Evolutionary conservation across 1,140 invertebrate species (phyloP).

Genomic region (Papilio dardanus): DNA sequence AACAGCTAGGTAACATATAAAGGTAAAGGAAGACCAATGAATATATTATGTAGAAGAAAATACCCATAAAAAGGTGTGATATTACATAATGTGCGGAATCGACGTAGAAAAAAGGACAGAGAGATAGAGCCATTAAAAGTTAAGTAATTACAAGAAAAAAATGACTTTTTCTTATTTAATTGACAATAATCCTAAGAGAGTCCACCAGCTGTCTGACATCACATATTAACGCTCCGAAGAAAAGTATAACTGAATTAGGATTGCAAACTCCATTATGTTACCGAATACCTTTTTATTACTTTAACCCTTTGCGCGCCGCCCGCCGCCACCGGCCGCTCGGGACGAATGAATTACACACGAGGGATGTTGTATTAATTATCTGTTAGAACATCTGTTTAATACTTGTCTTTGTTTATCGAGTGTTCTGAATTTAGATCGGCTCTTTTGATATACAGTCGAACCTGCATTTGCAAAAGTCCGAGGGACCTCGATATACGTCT

Average conservation of each 20-base stretch:
- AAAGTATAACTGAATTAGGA: constrained; percentile 32
- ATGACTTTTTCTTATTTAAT: neutral
- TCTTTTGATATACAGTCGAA: too few species aligned
- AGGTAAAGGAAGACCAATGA: too few species aligned
- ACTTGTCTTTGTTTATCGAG: neutral
- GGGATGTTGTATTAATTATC: constrained; percentile 29
- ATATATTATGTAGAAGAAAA: too few species aligned
- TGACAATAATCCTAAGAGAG: neutral
- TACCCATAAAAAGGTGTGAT: too few species aligned
- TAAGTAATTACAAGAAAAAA: too few species aligned
- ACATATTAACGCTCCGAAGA: constrained; percentile 26
- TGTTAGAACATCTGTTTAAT: constrained; percentile 25
- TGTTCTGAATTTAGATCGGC: neutral
- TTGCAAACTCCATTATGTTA: constrained; percentile 32
- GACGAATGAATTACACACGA: constrained; percentile 19
- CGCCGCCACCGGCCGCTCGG: neutral
- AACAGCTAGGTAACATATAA: too few species aligned
- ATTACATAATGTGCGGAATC: too few species aligned
- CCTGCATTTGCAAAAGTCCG: too few species aligned
- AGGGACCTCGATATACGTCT: neutral
- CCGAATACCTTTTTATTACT: constrained; percentile 34
- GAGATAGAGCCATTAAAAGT: too few species aligned
- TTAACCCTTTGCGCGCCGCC: constrained; percentile 19
- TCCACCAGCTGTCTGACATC: neutral
- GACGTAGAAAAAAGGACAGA: too few species aligned